Evolutionary conservation across 2,888 invertebrate species (phyloP).

Genomic region (Pecten maximus): DNA sequence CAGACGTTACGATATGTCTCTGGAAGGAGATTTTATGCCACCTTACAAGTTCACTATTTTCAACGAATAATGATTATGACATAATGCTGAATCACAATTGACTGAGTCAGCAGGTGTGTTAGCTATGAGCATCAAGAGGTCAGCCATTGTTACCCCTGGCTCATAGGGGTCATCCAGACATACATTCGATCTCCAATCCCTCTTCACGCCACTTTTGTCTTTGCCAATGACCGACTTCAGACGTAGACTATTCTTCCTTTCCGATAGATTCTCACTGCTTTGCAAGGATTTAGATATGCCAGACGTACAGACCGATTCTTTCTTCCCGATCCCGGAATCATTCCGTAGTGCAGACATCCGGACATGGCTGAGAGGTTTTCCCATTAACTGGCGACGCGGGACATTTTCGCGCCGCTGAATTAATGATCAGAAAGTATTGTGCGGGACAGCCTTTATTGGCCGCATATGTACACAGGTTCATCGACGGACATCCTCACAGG

Average conservation of each 20-base stretch:
- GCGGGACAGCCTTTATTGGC: background rate
- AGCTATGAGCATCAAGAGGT: background rate
- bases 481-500: background rate
- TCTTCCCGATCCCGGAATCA: background rate
- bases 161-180: background rate
- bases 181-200: background rate
- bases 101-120: background rate
- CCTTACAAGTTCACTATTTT: background rate
- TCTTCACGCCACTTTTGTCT: background rate
- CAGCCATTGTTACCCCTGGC: background rate
- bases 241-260: background rate
- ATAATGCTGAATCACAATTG: background rate
- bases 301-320: background rate
- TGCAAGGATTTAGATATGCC: background rate
- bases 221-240: background rate
- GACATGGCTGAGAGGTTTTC: conserved; percentile 22
- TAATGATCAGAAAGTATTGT: conserved; percentile 29
- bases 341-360: conserved; percentile 12
- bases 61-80: background rate
- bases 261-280: background rate
- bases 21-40: background rate
- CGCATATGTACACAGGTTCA: background rate
- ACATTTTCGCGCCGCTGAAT: background rate
- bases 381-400: conserved; percentile 21
- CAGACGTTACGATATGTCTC: background rate